Evolutionary conservation across 2,113 vertebrate genomes (phyloP), one percentile per base, ranked within the genome.

Genomic region (Platysteira castanea): DNA sequence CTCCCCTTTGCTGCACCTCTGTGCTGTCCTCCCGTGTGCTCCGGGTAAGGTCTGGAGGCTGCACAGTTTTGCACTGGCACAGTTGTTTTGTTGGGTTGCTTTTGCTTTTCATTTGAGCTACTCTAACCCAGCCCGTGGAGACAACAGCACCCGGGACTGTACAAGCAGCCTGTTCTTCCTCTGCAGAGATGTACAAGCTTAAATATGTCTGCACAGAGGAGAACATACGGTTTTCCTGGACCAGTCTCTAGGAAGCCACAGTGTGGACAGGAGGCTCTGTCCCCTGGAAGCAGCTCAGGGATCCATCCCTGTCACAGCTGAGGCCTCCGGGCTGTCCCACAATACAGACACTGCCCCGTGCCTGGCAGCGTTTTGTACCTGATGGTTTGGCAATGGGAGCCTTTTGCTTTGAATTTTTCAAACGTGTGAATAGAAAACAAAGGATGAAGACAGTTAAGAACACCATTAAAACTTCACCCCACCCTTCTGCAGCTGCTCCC

Each of bases 81-180:
- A 10, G 10, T 46, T 54, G 24, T 30, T 14, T 26, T 11, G 54
- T 20, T 60, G 50, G 30, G 14, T 30, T 64, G 53, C 12, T 71
- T 68, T 57, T 28, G 61, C 12, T 71, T 70, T 90, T 19, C 3
- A 33, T 64, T 16, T 18, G 41, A 84, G 23, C 44, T 50, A 6
- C 30, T 69, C 39, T 19, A 42, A 49, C 18, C 59, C 54, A 67
- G 61, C 52, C 71, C 4, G 6, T 4, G 37, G 59, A 73, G 50
- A 57, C n/a, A 35, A 18, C 1, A 2, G 53, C 46, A 33, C 49
- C 44, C 0, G 0, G 31, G 13, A 61, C 14, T 33, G 49, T 3
- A 35, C 33, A 41, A 35, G 61, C 53, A 83, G 37, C 42, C 56
- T 9, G 21, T 7, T 75, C 64, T 41, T 52, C 60, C 5, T 15